These are phyloP conservation scores for Lepus europaeus DNA, from an alignment of 2,113 vertebrate genomes.

Conservation along the genomic window DNA sequence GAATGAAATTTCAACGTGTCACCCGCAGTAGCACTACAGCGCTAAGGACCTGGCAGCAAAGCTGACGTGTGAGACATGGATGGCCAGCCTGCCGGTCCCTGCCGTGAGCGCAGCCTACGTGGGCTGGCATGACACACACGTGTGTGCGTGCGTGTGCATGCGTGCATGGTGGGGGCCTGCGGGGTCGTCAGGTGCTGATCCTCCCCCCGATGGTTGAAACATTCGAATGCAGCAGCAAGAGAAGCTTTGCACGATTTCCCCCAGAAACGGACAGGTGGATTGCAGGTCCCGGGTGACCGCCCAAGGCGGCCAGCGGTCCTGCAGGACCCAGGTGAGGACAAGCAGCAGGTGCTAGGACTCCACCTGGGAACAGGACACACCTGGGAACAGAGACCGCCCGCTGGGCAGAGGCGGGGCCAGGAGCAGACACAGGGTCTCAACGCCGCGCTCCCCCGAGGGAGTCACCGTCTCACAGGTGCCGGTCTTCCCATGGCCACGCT, in stretches of 20 bases:
- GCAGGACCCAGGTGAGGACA: background rate
- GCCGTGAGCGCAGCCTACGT: background rate
- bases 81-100: rapidly evolving
- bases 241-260: background rate
- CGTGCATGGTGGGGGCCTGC: too few species aligned
- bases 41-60: background rate
- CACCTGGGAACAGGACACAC: rapidly evolving
- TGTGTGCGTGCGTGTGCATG: too few species aligned
- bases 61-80: rapidly evolving
- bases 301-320: rapidly evolving
- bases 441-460: too few species aligned
- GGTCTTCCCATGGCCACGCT: too few species aligned
- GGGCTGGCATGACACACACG: too few species aligned
- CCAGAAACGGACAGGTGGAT: background rate
- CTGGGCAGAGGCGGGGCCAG: too few species aligned
- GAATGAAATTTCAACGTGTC: background rate
- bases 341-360: rapidly evolving
- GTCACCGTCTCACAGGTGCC: too few species aligned
- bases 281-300: background rate
- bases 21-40: background rate
- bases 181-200: background rate
- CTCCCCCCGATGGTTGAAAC: rapidly evolving
- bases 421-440: too few species aligned
- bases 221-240: rapidly evolving
- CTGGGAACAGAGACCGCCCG: background rate